Conservation (phyloP, 2,113 vertebrate genomes). For the Numida meleagris region DNA sequence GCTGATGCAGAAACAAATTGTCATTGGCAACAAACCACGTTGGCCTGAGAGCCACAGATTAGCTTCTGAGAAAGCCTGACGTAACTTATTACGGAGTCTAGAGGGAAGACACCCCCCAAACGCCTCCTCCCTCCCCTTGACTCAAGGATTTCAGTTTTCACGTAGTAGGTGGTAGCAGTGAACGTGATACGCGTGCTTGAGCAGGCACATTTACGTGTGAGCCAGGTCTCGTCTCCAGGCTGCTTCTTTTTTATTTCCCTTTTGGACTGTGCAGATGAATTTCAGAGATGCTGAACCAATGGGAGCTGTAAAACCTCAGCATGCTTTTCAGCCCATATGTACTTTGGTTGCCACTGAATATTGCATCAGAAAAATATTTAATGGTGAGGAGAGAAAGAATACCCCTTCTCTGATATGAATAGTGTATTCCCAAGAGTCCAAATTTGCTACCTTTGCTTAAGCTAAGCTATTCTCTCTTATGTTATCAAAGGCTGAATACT, state of each 20-base stretch:
- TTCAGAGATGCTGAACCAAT: neutral
- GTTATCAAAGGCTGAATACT: neutral
- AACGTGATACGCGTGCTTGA: neutral
- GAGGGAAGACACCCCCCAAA: conserved; percentile 21
- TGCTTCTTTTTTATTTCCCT: neutral
- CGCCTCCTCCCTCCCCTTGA: neutral
- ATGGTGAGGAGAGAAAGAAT: neutral
- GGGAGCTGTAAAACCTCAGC: conserved; percentile 2
- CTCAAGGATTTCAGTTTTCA: neutral
- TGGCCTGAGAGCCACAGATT: conserved; percentile 50
- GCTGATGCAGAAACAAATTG: conserved; percentile 27
- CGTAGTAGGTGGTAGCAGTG: neutral
- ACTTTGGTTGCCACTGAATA: neutral
- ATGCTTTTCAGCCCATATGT: neutral
- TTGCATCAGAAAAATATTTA: conserved; percentile 4
- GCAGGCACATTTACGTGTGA: neutral
- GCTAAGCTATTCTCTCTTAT: neutral
- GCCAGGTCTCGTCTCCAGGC: neutral
- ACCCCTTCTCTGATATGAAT: neutral
- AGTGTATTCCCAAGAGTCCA: neutral
- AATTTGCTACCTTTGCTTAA: neutral
- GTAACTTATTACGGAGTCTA: conserved; percentile 11
- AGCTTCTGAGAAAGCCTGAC: conserved; percentile 59
- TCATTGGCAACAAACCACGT: conserved; percentile 3
- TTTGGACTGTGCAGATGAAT: neutral